phyloP scores from a whole-genome alignment of 1,140 invertebrate genomes.

The Platyscapa corneri region DNA sequence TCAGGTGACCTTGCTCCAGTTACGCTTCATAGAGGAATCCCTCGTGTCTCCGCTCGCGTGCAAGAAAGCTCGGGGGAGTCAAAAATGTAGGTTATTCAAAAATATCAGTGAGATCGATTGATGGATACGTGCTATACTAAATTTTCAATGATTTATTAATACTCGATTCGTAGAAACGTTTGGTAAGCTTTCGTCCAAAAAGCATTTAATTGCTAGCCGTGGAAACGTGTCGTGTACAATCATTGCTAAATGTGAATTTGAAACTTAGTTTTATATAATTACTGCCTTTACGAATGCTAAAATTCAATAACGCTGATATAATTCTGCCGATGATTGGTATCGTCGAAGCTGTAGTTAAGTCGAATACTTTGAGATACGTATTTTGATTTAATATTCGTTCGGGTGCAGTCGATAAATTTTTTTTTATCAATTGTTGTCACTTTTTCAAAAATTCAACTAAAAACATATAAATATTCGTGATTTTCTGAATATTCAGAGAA shows the following conservation, averaged over 20 bases:
- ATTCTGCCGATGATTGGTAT: no score
- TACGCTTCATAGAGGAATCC: slow-evolving; percentile 49
- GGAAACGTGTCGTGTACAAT: no score
- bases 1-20: slow-evolving; percentile 56
- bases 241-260: no score
- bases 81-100: slow-evolving; percentile 54
- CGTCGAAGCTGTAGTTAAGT: background rate
- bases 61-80: background rate
- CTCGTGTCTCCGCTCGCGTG: slow-evolving; percentile 21
- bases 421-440: no score
- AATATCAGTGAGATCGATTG: slow-evolving; percentile 44
- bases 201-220: no score
- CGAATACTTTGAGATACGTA: background rate
- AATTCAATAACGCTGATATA: no score
- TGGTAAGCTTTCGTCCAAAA: no score
- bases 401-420: background rate
- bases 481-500: no score
- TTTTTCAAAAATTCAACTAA: no score
- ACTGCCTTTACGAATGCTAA: no score
- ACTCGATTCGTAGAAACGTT: background rate
- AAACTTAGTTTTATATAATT: no score
- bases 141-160: background rate
- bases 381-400: background rate
- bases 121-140: background rate
- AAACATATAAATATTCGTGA: no score